Conservation (phyloP, 2,113 vertebrate genomes). For the Cynocephalus volans region DNA sequence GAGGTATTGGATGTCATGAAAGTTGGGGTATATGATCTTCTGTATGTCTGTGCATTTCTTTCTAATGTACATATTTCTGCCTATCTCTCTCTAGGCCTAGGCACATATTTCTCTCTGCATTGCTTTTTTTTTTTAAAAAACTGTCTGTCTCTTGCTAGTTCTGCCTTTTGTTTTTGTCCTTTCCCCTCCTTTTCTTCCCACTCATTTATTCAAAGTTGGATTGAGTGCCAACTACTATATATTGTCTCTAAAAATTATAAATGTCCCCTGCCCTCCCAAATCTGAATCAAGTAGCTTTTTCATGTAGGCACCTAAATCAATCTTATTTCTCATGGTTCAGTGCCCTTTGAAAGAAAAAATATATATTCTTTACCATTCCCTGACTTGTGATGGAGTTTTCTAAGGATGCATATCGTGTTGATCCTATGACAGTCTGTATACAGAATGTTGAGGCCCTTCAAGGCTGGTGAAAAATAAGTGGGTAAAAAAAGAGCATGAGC, state of each 20-base stretch:
- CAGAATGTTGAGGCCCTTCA: background rate
- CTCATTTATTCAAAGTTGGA: conserved; percentile 11
- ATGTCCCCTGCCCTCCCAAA: background rate
- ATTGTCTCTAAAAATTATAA: background rate
- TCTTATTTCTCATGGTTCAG: background rate
- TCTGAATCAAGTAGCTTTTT: background rate
- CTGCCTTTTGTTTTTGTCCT: background rate
- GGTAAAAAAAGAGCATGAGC: background rate
- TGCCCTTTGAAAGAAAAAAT: background rate
- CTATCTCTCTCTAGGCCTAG: too few species aligned
- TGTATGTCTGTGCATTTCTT: background rate
- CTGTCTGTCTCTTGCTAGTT: background rate
- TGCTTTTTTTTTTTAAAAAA: background rate
- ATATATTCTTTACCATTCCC: background rate
- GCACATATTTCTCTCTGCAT: background rate
- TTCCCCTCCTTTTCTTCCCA: background rate
- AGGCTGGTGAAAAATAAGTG: background rate
- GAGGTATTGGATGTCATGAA: background rate
- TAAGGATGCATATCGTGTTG: fast-evolving
- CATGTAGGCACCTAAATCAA: background rate
- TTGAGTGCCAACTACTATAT: background rate
- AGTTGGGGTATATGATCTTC: fast-evolving
- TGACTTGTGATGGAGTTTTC: background rate
- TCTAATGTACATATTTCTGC: background rate
- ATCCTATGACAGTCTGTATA: background rate